Evolutionary conservation across 2,888 invertebrate species (phyloP).

Genomic region (Poecilus cupreus): DNA sequence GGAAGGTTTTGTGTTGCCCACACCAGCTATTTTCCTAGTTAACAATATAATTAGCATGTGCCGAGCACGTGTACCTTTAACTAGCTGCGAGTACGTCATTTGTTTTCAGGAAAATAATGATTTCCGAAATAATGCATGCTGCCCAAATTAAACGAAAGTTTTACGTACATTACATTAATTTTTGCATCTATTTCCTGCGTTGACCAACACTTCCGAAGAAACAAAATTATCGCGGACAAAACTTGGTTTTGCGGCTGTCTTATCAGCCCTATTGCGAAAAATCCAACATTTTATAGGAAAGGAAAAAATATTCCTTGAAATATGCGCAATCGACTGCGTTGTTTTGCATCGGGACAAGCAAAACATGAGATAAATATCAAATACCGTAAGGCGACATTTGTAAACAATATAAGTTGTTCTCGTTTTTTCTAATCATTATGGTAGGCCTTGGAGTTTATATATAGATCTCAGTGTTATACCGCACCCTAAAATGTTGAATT

Average conservation of each 20-base stretch:
- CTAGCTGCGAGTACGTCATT: too few relatives aligned
- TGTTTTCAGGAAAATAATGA: too few relatives aligned
- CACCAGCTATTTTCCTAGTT: too few relatives aligned
- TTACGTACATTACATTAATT: too few relatives aligned
- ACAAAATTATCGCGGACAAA: neutral
- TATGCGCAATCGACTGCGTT: neutral
- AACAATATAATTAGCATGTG: too few relatives aligned
- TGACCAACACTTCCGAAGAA: neutral
- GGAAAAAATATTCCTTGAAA: neutral
- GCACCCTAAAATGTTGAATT: slow-evolving; percentile 23
- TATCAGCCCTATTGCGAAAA: neutral
- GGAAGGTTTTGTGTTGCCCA: too few relatives aligned
- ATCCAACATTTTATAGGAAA: neutral
- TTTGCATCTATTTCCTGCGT: neutral
- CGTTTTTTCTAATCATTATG: slow-evolving; percentile 27
- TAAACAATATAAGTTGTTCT: slow-evolving; percentile 50
- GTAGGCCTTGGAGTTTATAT: slow-evolving; percentile 28
- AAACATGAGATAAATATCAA: slow-evolving; percentile 50
- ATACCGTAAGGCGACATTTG: slow-evolving; percentile 47
- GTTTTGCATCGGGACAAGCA: neutral
- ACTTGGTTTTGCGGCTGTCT: too few relatives aligned
- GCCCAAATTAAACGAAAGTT: too few relatives aligned
- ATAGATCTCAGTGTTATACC: neutral
- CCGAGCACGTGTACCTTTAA: too few relatives aligned
- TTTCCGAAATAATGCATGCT: too few relatives aligned